Conservation (phyloP, 2,797 vertebrate species). For the Anisognathus igniventris region DNA sequence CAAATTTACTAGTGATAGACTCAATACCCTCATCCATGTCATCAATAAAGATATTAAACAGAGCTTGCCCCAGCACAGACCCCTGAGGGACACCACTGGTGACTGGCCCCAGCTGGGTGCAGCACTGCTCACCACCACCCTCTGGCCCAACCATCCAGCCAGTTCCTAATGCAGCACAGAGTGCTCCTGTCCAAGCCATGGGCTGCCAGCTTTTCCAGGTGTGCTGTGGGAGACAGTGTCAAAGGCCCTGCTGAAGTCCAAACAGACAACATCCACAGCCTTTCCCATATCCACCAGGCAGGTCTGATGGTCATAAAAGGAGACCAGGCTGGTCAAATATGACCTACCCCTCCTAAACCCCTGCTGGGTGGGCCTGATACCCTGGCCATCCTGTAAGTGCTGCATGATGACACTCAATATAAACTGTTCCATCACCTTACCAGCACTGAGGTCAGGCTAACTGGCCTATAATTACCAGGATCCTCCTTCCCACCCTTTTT, state of each 20-base stretch:
- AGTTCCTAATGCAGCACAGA: not conserved
- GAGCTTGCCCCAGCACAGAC: not conserved
- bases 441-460: not conserved
- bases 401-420: not conserved
- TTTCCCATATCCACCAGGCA: accelerated
- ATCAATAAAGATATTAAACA: not conserved
- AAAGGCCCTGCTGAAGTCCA: not conserved
- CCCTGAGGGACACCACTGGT: not conserved
- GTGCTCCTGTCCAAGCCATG: accelerated
- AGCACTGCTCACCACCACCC: accelerated
- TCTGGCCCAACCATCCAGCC: not conserved
- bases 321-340: accelerated
- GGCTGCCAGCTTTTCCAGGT: not conserved
- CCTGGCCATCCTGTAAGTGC: too few species aligned
- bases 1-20: not conserved
- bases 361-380: accelerated
- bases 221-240: not conserved
- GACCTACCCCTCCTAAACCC: not conserved
- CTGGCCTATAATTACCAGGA: not conserved
- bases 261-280: not conserved
- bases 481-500: not conserved
- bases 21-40: not conserved
- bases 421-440: not conserved
- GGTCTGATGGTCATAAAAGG: not conserved
- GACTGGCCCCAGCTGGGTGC: too few species aligned